Conservation (phyloP, 2,888 invertebrate species). For the Epsilonema sp. region DNA sequence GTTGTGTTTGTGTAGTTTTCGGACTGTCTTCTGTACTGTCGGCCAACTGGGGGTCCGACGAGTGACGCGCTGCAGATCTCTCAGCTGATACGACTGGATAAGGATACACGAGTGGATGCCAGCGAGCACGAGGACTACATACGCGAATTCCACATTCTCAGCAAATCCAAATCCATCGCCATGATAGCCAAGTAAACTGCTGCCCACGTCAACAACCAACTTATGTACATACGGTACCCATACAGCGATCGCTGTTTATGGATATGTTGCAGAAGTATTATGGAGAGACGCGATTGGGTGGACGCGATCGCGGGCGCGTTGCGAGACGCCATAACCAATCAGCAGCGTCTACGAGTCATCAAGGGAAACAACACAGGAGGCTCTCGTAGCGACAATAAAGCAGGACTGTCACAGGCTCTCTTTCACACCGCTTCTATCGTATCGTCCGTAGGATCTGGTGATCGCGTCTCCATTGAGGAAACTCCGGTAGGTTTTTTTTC, state of each 20-base stretch:
- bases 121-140: neutral
- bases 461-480: too few relatives aligned
- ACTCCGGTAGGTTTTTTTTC: too few relatives aligned
- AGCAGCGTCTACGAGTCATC: too few relatives aligned
- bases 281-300: neutral
- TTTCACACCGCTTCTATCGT: too few relatives aligned
- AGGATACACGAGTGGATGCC: neutral
- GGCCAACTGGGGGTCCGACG: neutral
- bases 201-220: neutral
- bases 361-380: too few relatives aligned
- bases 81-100: neutral
- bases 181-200: neutral
- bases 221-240: too few relatives aligned
- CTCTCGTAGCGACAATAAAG: too few relatives aligned
- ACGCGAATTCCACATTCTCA: neutral
- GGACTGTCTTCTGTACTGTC: slow-evolving; percentile 20
- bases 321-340: neutral
- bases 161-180: neutral
- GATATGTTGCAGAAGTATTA: neutral
- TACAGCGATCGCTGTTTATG: too few relatives aligned
- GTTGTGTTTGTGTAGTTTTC: slow-evolving; percentile 4
- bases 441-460: too few relatives aligned
- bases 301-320: neutral
- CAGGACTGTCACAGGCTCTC: too few relatives aligned
- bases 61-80: neutral